Conservation (phyloP, 2,797 vertebrate genomes). For the Euphonia xanthogaster region DNA sequence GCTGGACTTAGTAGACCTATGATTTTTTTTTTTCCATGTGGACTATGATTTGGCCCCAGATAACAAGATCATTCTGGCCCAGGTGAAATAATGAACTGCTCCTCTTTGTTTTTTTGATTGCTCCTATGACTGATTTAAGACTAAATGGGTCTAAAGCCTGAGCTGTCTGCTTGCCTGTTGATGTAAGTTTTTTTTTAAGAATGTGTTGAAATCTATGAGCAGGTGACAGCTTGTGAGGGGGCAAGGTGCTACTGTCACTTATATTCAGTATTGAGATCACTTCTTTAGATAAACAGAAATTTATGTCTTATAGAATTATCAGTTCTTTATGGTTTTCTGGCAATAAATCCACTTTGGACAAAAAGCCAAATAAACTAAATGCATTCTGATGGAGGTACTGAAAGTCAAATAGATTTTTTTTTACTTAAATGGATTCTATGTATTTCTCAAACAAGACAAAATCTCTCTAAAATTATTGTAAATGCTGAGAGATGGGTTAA, state of each 20-base stretch:
- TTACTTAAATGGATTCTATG: background rate
- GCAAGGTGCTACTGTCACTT: background rate
- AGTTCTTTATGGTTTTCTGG: background rate
- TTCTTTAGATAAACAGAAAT: background rate
- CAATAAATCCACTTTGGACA: background rate
- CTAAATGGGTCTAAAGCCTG: background rate
- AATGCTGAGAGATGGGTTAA: background rate
- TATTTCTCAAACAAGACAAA: slow-evolving; percentile 3
- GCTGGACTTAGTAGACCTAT: background rate
- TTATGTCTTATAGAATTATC: background rate
- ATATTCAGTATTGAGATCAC: background rate
- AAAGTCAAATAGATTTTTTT: background rate
- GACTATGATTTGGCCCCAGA: background rate
- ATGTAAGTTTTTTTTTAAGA: background rate
- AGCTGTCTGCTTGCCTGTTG: background rate
- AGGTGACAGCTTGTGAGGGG: background rate
- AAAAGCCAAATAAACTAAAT: background rate
- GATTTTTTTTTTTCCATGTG: background rate
- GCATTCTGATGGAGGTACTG: background rate
- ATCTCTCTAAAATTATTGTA: background rate
- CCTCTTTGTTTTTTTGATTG: background rate
- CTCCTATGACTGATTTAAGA: background rate
- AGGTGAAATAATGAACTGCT: background rate
- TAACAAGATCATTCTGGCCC: background rate
- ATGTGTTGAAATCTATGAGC: background rate